Conservation (phyloP, 2,797 vertebrate species). For the Buphagus erythrorhynchus region DNA sequence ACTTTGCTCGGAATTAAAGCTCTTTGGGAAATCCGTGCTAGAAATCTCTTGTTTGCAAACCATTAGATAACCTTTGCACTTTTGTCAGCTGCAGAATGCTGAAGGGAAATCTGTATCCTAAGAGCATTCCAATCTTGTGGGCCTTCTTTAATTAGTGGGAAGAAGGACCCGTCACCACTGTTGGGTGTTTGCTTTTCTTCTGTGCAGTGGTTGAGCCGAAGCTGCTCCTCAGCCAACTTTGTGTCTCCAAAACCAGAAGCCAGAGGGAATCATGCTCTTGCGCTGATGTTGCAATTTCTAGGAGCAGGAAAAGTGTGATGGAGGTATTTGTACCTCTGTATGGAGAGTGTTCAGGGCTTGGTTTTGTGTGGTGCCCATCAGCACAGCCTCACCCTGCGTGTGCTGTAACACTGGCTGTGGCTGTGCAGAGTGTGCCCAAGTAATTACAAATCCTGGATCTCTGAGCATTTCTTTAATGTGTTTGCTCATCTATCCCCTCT, state of each 20-base stretch:
- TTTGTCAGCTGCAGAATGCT: not conserved
- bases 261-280: rapidly evolving
- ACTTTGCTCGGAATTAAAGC: not conserved
- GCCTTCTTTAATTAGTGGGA: not conserved
- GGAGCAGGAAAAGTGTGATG: not conserved
- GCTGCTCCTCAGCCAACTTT: not conserved
- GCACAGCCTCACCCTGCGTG: rapidly evolving
- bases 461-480: not conserved
- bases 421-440: not conserved
- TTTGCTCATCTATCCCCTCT: not conserved
- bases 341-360: not conserved
- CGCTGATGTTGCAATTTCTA: not conserved
- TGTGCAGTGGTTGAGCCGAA: rapidly evolving
- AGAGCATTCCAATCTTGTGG: not conserved
- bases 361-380: rapidly evolving
- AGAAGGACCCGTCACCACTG: rapidly evolving
- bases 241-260: not conserved
- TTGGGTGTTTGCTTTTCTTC: not conserved
- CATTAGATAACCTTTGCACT: not conserved
- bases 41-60: not conserved
- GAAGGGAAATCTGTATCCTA: not conserved
- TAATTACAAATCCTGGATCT: not conserved
- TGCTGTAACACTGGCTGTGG: not conserved
- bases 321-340: not conserved
- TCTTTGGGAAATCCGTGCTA: not conserved